Evolutionary conservation across 1,140 invertebrate species (phyloP).

Genomic region (Drosophila prosaltans): DNA sequence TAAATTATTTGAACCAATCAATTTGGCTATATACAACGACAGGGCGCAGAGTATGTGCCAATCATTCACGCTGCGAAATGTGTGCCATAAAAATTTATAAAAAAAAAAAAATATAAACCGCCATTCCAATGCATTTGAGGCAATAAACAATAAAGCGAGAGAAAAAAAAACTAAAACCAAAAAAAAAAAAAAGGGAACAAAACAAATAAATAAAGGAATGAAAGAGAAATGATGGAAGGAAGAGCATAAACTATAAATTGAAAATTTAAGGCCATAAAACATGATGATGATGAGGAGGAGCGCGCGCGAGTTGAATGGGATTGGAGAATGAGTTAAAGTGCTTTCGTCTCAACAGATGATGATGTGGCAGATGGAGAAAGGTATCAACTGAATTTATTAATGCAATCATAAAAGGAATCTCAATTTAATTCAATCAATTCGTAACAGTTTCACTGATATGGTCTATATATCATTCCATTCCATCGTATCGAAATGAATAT

Average conservation of each 20-base stretch:
- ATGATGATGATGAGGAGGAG: slow-evolving; percentile 6
- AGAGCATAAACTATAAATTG: slow-evolving; percentile 63
- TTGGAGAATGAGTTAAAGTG: neutral
- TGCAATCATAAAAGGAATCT: slow-evolving; percentile 74
- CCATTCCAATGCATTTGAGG: slow-evolving; percentile 43
- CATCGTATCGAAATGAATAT: no score
- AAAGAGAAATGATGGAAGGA: slow-evolving; percentile 11
- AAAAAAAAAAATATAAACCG: neutral
- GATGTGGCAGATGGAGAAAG: slow-evolving; percentile 10
- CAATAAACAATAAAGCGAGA: slow-evolving; percentile 39
- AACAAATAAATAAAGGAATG: no score
- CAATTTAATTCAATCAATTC: slow-evolving; percentile 79
- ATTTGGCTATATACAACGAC: slow-evolving; percentile 21
- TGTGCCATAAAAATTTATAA: slow-evolving; percentile 47
- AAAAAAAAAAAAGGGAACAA: no score
- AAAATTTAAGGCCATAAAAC: slow-evolving; percentile 59
- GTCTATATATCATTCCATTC: neutral
- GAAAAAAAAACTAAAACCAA: neutral
- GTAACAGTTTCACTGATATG: slow-evolving; percentile 18
- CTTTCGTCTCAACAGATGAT: neutral
- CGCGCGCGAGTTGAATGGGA: slow-evolving; percentile 1
- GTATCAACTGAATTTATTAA: slow-evolving; percentile 61
- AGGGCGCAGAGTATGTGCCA: slow-evolving; percentile 25
- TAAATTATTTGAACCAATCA: slow-evolving; percentile 61
- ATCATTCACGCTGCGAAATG: slow-evolving; percentile 34